Evolutionary conservation across 2,113 vertebrate genomes (phyloP).

Genomic region (Channa argus): DNA sequence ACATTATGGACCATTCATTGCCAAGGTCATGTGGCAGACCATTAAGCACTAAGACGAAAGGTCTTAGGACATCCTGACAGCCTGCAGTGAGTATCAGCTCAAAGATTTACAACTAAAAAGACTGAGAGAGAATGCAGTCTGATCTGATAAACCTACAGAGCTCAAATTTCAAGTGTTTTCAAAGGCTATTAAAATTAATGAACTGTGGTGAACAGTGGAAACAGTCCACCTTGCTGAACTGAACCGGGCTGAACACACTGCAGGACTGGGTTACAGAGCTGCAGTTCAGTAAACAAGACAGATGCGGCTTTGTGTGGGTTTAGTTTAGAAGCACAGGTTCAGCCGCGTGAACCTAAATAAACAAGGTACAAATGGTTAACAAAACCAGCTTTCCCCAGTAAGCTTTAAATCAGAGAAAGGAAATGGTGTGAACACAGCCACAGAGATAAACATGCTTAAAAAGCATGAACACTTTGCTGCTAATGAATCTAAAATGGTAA

Average conservation of each 20-base stretch:
- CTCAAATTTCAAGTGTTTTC: slow-evolving; percentile 4
- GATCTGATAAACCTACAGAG: not conserved
- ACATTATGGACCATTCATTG: not conserved
- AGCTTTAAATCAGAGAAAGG: slow-evolving; percentile 43
- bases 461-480: not conserved
- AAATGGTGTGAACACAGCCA: slow-evolving; percentile 15
- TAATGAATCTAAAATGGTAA: slow-evolving; percentile 12
- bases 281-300: slow-evolving; percentile 16
- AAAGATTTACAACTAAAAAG: not conserved
- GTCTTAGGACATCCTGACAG: too few species aligned
- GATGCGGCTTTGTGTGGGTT: slow-evolving; percentile 11
- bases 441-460: slow-evolving; percentile 43
- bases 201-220: slow-evolving; percentile 18
- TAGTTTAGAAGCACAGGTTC: slow-evolving; percentile 24
- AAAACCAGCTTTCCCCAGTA: slow-evolving; percentile 44
- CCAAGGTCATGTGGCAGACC: not conserved
- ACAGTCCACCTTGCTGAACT: slow-evolving; percentile 5
- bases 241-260: not conserved
- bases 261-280: not conserved
- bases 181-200: slow-evolving; percentile 11
- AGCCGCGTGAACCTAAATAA: slow-evolving; percentile 55
- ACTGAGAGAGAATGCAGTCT: slow-evolving; percentile 1
- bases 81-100: too few species aligned
- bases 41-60: not conserved
- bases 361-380: slow-evolving; percentile 57